These are phyloP conservation scores for Glomeris maerens DNA, from an alignment of 1,140 invertebrate genomes.

Conservation along the genomic window DNA sequence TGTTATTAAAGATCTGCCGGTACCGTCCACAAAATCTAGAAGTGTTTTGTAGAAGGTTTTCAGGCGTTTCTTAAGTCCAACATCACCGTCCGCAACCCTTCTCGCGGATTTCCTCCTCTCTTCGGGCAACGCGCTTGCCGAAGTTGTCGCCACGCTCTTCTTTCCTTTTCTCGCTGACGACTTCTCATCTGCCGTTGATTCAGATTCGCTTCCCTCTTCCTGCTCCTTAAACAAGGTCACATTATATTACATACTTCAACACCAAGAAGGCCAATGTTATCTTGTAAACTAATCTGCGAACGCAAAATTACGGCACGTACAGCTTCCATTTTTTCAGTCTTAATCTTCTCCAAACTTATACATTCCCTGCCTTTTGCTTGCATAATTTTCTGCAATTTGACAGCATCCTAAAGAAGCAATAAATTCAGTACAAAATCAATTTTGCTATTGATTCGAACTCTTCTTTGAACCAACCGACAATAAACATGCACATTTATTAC, in stretches of 20 bases:
- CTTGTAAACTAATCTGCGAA: too few relatives aligned
- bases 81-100: slow-evolving; percentile 22
- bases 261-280: too few relatives aligned
- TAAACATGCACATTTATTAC: too few relatives aligned
- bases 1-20: slow-evolving; percentile 69
- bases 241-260: too few relatives aligned
- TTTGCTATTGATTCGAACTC: too few relatives aligned
- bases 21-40: slow-evolving; percentile 48
- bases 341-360: slow-evolving; percentile 56
- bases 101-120: slow-evolving; percentile 14
- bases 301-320: too few relatives aligned
- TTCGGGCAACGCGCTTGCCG: slow-evolving; percentile 47
- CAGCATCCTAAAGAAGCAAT: slow-evolving; percentile 45
- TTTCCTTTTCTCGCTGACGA: slow-evolving; percentile 11
- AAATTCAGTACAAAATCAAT: neutral
- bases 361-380: slow-evolving; percentile 69
- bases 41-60: slow-evolving; percentile 31
- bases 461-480: too few relatives aligned
- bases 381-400: slow-evolving; percentile 66
- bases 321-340: too few relatives aligned
- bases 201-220: neutral
- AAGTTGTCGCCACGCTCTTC: slow-evolving; percentile 1
- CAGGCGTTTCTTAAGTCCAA: slow-evolving; percentile 27
- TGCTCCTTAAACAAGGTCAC: neutral
- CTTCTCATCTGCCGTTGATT: neutral